Conservation (phyloP, 2,797 vertebrate genomes). For the Pithecia hirsuta region DNA sequence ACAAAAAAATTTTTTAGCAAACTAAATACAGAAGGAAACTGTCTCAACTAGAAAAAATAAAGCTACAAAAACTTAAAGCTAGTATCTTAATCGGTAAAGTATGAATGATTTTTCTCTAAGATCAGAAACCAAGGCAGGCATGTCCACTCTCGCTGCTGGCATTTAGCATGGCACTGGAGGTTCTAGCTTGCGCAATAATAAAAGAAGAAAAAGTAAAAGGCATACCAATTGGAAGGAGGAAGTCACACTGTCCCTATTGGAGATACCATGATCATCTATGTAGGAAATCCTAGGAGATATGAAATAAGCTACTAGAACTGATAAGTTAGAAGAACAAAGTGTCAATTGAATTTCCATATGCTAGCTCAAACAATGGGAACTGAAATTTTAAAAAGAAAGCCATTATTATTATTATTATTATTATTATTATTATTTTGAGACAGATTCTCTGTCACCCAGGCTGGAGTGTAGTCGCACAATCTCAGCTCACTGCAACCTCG, state of each 20-base stretch:
- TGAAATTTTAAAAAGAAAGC: neutral
- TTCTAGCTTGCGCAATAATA: neutral
- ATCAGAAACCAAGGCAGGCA: no score
- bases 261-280: neutral
- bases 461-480: no score
- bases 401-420: no score
- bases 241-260: neutral
- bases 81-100: neutral
- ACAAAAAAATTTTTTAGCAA: constrained; percentile 13
- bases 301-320: neutral
- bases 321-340: neutral
- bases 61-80: neutral
- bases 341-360: neutral
- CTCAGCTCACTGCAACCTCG: no score
- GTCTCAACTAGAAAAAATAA: neutral
- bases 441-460: no score
- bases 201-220: neutral
- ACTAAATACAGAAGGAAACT: neutral
- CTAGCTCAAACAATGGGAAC: neutral
- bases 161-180: neutral
- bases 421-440: no score
- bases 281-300: neutral
- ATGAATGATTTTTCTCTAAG: neutral
- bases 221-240: neutral
- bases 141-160: no score